Percentiles rank a stretch among this genome's conserved stretches.
phyloP scores from a whole-genome alignment of 64 coral and sea anemone genomes.

The Pachyseris speciosa region DNA sequence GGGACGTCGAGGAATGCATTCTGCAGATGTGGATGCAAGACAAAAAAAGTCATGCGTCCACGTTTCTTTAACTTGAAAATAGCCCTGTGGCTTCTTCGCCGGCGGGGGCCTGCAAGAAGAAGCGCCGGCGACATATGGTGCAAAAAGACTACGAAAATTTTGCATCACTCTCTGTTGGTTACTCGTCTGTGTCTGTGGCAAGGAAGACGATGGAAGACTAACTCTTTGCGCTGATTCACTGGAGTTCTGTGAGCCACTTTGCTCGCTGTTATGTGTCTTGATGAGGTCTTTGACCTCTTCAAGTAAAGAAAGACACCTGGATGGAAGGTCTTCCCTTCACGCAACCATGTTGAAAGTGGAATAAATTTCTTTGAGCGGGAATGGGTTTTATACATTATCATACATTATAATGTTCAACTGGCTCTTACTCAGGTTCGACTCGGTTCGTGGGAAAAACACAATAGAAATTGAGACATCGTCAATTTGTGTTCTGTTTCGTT shows the following conservation, averaged over 20 bases:
- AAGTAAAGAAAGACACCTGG: background rate
- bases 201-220: background rate
- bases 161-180: background rate
- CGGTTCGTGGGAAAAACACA: too few species aligned
- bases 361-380: constrained; percentile 1
- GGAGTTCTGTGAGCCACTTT: background rate
- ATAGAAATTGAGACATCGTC: too few species aligned
- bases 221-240: background rate
- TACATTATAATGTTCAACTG: too few species aligned
- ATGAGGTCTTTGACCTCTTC: constrained; percentile 9
- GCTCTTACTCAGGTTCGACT: too few species aligned
- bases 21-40: constrained; percentile 1
- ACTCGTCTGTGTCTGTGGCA: background rate
- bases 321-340: background rate
- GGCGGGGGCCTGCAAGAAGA: constrained; percentile 4
- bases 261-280: background rate
- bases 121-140: background rate
- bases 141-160: background rate
- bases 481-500: too few species aligned
- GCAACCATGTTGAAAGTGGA: background rate
- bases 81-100: background rate
- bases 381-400: background rate
- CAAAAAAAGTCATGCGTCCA: constrained; percentile 1
- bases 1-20: background rate
- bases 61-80: background rate